Evolutionary conservation across 2,888 invertebrate genomes (phyloP), one percentile per base, ranked within the genome.

Genomic region (Craniophora ligustri): DNA sequence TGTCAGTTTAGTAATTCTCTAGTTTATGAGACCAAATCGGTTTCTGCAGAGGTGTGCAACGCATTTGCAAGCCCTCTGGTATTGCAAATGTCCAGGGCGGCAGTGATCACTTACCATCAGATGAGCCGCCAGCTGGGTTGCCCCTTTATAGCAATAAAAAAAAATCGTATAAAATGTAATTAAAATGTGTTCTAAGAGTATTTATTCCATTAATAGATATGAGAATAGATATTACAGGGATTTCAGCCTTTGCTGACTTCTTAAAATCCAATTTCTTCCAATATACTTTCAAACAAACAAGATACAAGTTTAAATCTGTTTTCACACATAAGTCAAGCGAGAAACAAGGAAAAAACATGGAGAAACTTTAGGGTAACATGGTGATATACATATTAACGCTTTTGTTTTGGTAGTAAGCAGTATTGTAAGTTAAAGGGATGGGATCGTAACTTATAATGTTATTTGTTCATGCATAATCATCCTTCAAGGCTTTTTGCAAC

Each of bases 381-480:
- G 10, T 14, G 50, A 34, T 32, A 5, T 31, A 40, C 35, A 41
- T 46, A 38, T 26, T 15, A 26, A 21, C 8, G 11, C 5, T 30
- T 14, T 53, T 49, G 51, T 62, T 51, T 57, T 42, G 26, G 11
- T 19, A 18, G 26, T 35, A 11, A 21, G 13, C 21, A 4, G n/a
- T 32, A 38, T 7, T 16, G 19, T 55, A 21, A 26, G 5, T 23
- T 21, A 19, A 42, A 36, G 8, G 39, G 19, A 42, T 30, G 13
- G 13, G 23, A 13, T 61, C 41, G 62, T 39, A 62, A 55, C 19
- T 30, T 3, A 3, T 8, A 23, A 35, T 34, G 15, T 39, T 42
- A 55, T 60, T 41, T 47, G 46, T 54, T 46, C 26, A 44, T 31
- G 46, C 16, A 54, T 31, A 61, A n/a, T n/a, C n/a, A n/a, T n/a